phyloP scores from a whole-genome alignment of 2,888 invertebrate genomes.

The Mesochorus sp. region DNA sequence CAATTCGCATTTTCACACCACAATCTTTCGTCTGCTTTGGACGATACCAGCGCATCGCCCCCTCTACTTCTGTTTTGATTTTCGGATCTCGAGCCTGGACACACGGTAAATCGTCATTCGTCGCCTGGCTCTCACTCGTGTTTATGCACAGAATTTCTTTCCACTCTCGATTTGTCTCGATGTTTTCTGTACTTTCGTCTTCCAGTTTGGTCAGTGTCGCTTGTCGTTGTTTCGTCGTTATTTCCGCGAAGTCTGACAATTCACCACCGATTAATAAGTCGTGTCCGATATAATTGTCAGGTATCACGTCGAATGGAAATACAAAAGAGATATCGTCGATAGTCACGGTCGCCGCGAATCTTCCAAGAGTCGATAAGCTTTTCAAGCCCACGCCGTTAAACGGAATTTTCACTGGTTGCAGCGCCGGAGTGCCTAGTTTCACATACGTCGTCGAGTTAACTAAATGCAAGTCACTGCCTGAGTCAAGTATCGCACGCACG shows the following conservation, averaged over 20 bases:
- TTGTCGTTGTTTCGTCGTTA: constrained; percentile 15
- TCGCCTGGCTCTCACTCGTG: not conserved
- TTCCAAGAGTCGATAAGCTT: constrained; percentile 4
- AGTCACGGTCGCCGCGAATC: not conserved
- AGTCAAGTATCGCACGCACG: constrained; percentile 49
- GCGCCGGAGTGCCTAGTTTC: constrained; percentile 11
- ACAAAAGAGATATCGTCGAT: constrained; percentile 20
- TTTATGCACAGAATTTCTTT: constrained; percentile 4
- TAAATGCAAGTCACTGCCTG: constrained; percentile 48
- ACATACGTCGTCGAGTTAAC: constrained; percentile 28
- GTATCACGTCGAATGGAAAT: constrained; percentile 36
- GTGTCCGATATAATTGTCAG: constrained; percentile 28
- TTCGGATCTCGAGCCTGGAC: not conserved
- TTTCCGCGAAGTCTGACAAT: constrained; percentile 37
- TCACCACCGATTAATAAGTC: constrained; percentile 30
- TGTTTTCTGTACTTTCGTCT: not conserved
- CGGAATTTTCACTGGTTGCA: not conserved
- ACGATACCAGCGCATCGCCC: not conserved
- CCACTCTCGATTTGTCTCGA: not conserved
- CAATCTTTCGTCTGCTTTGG: not conserved
- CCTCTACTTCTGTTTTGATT: constrained; percentile 8
- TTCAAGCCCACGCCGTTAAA: not conserved
- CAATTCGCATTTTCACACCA: constrained; percentile 23
- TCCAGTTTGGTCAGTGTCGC: constrained; percentile 15
- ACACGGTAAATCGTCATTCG: not conserved